Evolutionary conservation across 2,888 invertebrate genomes (phyloP).

Genomic region (Enoplolaimus lenunculus): DNA sequence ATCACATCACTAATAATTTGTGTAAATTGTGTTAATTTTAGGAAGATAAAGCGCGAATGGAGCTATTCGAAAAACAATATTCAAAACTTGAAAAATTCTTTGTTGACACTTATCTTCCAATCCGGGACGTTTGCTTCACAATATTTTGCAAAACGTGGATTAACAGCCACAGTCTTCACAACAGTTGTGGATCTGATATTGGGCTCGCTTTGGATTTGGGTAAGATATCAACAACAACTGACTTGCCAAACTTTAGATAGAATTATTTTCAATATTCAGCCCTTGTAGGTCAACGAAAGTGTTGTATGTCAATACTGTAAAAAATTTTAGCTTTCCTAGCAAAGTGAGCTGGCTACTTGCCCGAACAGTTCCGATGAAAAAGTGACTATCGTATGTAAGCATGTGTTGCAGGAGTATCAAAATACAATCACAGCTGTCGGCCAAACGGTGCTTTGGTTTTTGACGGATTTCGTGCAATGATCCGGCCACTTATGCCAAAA

Average conservation of each 20-base stretch:
- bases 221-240: constrained; percentile 1
- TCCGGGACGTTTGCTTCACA: constrained; percentile 28
- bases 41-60: constrained; percentile 25
- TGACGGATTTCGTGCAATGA: constrained; percentile 31
- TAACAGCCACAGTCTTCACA: constrained; percentile 37
- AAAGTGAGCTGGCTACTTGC: too few relatives aligned
- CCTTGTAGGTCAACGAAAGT: too few relatives aligned
- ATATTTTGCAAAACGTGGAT: constrained; percentile 35
- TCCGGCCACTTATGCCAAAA: constrained; percentile 20
- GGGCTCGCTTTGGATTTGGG: constrained; percentile 37
- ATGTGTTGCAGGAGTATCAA: constrained; percentile 28
- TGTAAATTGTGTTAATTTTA: too few relatives aligned
- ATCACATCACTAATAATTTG: too few relatives aligned
- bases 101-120: constrained; percentile 26
- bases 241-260: too few relatives aligned
- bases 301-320: too few relatives aligned
- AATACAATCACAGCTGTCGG: constrained; percentile 35
- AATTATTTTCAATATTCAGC: too few relatives aligned
- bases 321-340: too few relatives aligned
- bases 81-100: constrained; percentile 25
- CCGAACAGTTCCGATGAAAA: too few relatives aligned
- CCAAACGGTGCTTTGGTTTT: constrained; percentile 36
- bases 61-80: constrained; percentile 34
- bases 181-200: constrained; percentile 34
- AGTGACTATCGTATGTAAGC: too few relatives aligned